phyloP scores from a whole-genome alignment of 2,888 invertebrate genomes.

The Drosophila limbata region DNA sequence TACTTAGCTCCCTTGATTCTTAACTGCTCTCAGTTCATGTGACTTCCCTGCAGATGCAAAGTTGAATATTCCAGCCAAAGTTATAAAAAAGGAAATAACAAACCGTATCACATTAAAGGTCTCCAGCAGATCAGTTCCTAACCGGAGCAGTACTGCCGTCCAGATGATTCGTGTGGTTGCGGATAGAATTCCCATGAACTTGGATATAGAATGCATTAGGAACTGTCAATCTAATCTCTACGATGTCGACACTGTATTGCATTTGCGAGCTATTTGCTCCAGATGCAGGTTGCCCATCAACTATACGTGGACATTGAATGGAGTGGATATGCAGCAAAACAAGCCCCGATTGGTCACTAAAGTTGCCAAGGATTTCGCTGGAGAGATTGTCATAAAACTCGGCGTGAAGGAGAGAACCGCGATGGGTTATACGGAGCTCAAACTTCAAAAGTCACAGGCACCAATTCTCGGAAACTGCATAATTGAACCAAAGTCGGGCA shows the following conservation, averaged over 20 bases:
- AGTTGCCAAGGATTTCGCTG: neutral
- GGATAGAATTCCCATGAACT: neutral
- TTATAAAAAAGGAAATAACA: neutral
- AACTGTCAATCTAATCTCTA: conserved; percentile 22
- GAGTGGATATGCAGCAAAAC: neutral
- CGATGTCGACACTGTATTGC: conserved; percentile 1
- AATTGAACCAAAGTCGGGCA: conserved; percentile 2
- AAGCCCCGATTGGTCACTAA: conserved; percentile 14
- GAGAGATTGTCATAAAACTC: neutral
- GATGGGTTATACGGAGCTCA: neutral
- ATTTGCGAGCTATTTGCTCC: conserved; percentile 25
- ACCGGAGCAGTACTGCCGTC: neutral
- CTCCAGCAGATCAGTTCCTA: neutral
- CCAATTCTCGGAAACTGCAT: conserved; percentile 12
- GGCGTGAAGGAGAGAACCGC: neutral
- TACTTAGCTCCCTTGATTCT: neutral
- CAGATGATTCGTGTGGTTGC: conserved; percentile 17
- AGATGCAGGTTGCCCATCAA: conserved; percentile 4
- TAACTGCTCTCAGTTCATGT: neutral
- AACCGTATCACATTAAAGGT: conserved; percentile 26
- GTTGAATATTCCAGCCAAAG: conserved; percentile 5
- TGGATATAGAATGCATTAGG: conserved; percentile 38
- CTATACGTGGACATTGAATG: conserved; percentile 35
- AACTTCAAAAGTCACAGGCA: neutral
- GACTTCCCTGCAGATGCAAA: conserved; percentile 6